These are phyloP conservation scores for Hylia prasina DNA, from an alignment of 2,113 vertebrate genomes.

Conservation along the genomic window DNA sequence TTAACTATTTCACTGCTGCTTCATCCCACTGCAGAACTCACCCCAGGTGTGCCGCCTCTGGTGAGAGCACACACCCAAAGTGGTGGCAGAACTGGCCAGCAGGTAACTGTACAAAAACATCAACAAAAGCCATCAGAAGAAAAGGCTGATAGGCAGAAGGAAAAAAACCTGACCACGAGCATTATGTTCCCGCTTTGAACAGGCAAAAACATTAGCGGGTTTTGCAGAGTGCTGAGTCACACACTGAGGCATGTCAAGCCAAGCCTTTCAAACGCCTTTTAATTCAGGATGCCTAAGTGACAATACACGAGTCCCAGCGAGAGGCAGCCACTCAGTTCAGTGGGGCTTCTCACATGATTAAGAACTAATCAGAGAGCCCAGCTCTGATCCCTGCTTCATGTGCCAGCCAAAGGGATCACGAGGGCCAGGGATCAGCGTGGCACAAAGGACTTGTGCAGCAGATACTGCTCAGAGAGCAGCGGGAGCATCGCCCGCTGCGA, in stretches of 20 bases:
- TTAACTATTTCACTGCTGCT: conserved; percentile 10
- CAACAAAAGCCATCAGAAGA: neutral
- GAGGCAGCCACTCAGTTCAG: neutral
- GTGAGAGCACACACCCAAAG: neutral
- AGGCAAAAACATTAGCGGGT: neutral
- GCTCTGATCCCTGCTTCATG: neutral
- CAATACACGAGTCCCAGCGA: neutral
- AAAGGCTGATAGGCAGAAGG: neutral
- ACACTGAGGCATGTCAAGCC: neutral
- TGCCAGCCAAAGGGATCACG: neutral
- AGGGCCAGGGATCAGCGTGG: neutral
- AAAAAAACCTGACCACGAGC: rapidly evolving
- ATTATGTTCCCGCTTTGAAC: neutral
- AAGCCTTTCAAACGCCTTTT: neutral
- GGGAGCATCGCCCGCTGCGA: rapidly evolving
- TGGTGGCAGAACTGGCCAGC: neutral
- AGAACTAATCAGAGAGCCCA: neutral
- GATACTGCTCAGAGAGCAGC: neutral
- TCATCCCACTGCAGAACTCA: neutral
- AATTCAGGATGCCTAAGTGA: neutral
- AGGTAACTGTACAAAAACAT: neutral
- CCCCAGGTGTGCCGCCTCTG: neutral
- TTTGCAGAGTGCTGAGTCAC: neutral
- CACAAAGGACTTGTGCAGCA: neutral
- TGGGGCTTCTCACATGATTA: neutral